Percentiles rank a stretch among this genome's conserved stretches.
Evolutionary conservation across 1,140 invertebrate species (phyloP).

Genomic region (Zeugodacus cucurbitae): DNA sequence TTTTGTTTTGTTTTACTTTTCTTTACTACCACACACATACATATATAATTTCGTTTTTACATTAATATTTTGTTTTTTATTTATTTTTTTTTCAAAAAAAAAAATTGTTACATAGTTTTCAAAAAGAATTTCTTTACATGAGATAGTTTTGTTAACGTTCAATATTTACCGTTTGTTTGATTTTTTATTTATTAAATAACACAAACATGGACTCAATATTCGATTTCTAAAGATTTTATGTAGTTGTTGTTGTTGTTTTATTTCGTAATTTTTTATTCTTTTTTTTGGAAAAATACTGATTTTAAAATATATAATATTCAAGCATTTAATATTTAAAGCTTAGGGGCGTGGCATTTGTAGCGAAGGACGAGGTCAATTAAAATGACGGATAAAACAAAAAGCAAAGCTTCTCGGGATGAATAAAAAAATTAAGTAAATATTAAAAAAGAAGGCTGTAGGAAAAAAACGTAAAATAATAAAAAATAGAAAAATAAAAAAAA

Average conservation of each 20-base stretch:
- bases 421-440: no score
- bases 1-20: conserved; percentile 28
- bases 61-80: background rate
- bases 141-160: conserved; percentile 43
- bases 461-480: no score
- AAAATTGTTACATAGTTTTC: conserved; percentile 21
- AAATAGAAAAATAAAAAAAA: no score
- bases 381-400: background rate
- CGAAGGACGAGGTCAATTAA: background rate
- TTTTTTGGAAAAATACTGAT: background rate
- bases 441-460: no score
- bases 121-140: conserved; percentile 44
- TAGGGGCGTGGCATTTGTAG: background rate
- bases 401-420: no score
- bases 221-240: background rate
- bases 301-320: background rate
- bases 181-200: conserved; percentile 21
- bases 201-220: conserved; percentile 2
- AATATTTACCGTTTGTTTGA: conserved; percentile 9
- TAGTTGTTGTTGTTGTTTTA: background rate
- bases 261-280: background rate
- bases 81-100: background rate
- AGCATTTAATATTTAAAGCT: background rate
- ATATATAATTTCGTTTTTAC: conserved; percentile 9
- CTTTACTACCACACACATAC: conserved; percentile 28